Conservation (phyloP, 2,113 vertebrate species). For the Stomatorhinus ivindoensis region DNA sequence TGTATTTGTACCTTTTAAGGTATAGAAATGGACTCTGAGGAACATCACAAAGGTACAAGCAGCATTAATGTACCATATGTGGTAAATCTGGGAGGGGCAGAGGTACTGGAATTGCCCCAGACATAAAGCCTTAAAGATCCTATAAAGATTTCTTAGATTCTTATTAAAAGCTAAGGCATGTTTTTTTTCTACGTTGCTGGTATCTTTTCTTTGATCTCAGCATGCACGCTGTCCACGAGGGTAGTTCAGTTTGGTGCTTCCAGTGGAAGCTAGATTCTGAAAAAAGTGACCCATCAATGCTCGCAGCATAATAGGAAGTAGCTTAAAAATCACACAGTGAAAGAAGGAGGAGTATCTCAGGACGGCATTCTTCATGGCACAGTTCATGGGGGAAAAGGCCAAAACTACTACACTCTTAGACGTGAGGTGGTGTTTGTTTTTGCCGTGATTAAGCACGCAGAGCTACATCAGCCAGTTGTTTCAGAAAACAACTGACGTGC, state of each 20-base stretch:
- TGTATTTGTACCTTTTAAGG: too few relatives aligned
- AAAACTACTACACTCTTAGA: not conserved
- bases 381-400: not conserved
- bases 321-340: slow-evolving; percentile 13
- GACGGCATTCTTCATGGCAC: not conserved
- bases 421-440: not conserved
- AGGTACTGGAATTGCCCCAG: not conserved
- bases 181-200: not conserved
- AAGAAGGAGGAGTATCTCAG: not conserved
- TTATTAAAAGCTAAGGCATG: not conserved
- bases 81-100: not conserved
- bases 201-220: not conserved
- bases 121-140: not conserved
- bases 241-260: slow-evolving; percentile 14
- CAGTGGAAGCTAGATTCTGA: slow-evolving; percentile 7
- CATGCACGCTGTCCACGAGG: not conserved
- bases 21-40: too few relatives aligned
- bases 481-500: slow-evolving; percentile 24
- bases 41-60: too few relatives aligned
- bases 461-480: not conserved
- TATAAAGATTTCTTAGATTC: slow-evolving; percentile 1
- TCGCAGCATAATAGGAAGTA: slow-evolving; percentile 30
- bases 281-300: slow-evolving; percentile 29
- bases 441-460: not conserved
- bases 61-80: not conserved